Conservation (phyloP, 2,113 vertebrate genomes). For the Fukomys damarensis region DNA sequence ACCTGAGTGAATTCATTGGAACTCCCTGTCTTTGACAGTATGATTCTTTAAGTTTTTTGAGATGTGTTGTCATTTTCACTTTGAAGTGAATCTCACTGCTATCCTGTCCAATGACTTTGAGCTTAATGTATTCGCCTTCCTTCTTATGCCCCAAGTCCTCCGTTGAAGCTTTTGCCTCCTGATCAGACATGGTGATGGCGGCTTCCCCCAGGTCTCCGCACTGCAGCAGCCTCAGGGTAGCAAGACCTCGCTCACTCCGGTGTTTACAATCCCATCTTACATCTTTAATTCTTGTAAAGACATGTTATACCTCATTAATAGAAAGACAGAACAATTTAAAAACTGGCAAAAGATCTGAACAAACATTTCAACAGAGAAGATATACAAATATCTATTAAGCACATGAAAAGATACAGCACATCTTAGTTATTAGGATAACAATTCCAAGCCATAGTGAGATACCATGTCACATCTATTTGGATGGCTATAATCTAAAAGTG, state of each 20-base stretch:
- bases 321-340: background rate
- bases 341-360: background rate
- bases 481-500: background rate
- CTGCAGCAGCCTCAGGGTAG: conserved; percentile 60
- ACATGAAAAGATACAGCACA: background rate
- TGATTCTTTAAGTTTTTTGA: too few relatives aligned
- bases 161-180: too few relatives aligned
- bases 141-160: too few relatives aligned
- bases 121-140: too few relatives aligned
- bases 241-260: conserved; percentile 67
- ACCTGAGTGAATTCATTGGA: too few relatives aligned
- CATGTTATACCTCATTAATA: background rate
- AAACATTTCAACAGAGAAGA: background rate
- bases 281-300: too few relatives aligned
- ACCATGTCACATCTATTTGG: background rate
- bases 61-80: too few relatives aligned
- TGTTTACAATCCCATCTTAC: conserved; percentile 67
- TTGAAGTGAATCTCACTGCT: too few relatives aligned
- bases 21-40: too few relatives aligned
- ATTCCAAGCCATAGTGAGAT: background rate
- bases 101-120: too few relatives aligned
- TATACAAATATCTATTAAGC: background rate
- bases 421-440: background rate
- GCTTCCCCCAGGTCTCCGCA: conserved; percentile 72
- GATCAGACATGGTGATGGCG: conserved; percentile 87